A percentile compares a stretch with the other conserved stretches of the same genome.
phyloP scores from a whole-genome alignment of 2,113 vertebrate genomes.

The Piprites chloris region DNA sequence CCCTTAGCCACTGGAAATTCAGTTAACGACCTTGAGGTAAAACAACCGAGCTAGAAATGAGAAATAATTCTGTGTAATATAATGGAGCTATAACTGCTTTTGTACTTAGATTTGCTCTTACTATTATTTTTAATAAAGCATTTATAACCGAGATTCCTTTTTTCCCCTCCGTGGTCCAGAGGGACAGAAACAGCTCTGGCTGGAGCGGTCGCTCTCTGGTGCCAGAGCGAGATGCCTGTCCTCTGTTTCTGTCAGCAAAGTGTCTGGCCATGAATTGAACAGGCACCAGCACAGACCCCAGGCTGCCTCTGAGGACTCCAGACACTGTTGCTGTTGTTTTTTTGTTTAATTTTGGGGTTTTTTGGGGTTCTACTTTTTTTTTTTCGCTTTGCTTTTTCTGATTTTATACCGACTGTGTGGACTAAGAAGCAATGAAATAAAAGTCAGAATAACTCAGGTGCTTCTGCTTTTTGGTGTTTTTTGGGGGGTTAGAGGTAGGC shows the following conservation, averaged over 20 bases:
- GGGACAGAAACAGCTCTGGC: conserved; percentile 40
- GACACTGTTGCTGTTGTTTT: conserved; percentile 44
- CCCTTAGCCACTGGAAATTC: conserved; percentile 78
- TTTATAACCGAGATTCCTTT: conserved; percentile 49
- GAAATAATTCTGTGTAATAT: conserved; percentile 76
- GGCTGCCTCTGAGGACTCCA: conserved; percentile 78
- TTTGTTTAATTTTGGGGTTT: background rate
- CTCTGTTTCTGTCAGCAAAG: conserved; percentile 58
- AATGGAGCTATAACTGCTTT: conserved; percentile 74
- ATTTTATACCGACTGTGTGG: conserved; percentile 80
- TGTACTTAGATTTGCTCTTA: conserved; percentile 73
- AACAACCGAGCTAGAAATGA: conserved; percentile 61
- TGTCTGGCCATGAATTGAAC: conserved; percentile 78
- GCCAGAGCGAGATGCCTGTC: conserved; percentile 17
- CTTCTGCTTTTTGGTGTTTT: background rate
- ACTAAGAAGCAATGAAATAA: conserved; percentile 83
- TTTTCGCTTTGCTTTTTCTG: conserved; percentile 70
- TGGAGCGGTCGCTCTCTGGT: background rate
- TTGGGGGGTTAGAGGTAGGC: rapidly evolving
- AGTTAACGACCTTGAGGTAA: conserved; percentile 68
- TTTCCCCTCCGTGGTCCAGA: conserved; percentile 11
- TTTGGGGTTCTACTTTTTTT: background rate
- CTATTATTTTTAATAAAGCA: conserved; percentile 68
- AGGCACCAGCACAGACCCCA: conserved; percentile 67
- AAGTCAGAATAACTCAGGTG: conserved; percentile 76